These are phyloP conservation scores for Drosophila seguyi DNA, from an alignment of 1,140 invertebrate genomes.

Conservation along the genomic window DNA sequence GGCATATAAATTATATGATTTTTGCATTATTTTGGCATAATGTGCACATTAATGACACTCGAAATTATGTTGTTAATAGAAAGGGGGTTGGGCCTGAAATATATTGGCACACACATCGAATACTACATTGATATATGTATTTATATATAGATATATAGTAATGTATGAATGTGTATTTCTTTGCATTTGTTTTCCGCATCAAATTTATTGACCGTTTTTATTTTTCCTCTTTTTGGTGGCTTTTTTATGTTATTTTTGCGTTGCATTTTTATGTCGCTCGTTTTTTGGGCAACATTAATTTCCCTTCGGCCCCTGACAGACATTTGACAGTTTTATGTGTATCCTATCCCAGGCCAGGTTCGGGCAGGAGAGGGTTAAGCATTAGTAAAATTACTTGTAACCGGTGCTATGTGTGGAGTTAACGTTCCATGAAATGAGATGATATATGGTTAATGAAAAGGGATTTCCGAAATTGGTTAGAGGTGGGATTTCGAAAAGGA, in stretches of 20 bases:
- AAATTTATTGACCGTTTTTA: slow-evolving; percentile 66
- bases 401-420: slow-evolving; percentile 53
- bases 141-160: background rate
- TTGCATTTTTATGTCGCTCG: slow-evolving; percentile 69
- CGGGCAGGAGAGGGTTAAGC: slow-evolving; percentile 43
- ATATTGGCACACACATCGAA: slow-evolving; percentile 22
- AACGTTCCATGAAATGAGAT: slow-evolving; percentile 66
- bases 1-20: slow-evolving; percentile 78
- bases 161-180: slow-evolving; percentile 12
- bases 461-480: background rate
- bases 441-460: slow-evolving; percentile 52
- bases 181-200: slow-evolving; percentile 45
- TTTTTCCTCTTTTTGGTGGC: slow-evolving; percentile 54
- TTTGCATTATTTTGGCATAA: slow-evolving; percentile 82
- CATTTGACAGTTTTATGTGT: slow-evolving; percentile 70
- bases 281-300: slow-evolving; percentile 68
- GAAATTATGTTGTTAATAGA: slow-evolving; percentile 81
- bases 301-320: slow-evolving; percentile 62
- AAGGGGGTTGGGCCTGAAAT: slow-evolving; percentile 33
- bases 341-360: background rate
- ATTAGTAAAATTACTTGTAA: slow-evolving; percentile 73
- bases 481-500: too few species aligned
- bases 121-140: background rate
- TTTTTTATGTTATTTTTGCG: slow-evolving; percentile 78
- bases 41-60: slow-evolving; percentile 81